These are phyloP conservation scores for Lepidocyrtoides sp. DNA, from an alignment of 2,888 invertebrate species.

Conservation along the genomic window DNA sequence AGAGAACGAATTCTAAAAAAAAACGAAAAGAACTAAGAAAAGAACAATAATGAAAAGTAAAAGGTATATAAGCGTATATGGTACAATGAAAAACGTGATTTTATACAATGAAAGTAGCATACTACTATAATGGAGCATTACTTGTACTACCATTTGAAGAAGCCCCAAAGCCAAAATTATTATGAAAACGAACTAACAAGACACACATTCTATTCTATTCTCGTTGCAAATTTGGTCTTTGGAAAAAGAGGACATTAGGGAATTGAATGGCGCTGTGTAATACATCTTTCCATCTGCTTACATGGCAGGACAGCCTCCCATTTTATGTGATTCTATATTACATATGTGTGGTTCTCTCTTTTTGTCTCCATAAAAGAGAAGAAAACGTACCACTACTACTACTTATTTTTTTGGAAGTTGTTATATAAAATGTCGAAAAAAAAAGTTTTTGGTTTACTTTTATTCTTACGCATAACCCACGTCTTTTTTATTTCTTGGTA, in stretches of 20 bases:
- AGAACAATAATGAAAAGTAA: conserved; percentile 50
- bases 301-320: conserved; percentile 42
- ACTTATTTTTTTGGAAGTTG: conserved; percentile 41
- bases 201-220: neutral
- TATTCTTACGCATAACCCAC: conserved; percentile 43
- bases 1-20: neutral
- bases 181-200: neutral
- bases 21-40: neutral
- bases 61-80: too few relatives aligned
- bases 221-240: conserved; percentile 40
- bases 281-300: conserved; percentile 61
- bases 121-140: neutral
- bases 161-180: neutral
- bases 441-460: conserved; percentile 47
- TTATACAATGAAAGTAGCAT: too few relatives aligned
- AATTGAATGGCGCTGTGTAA: conserved; percentile 53
- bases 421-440: conserved; percentile 24
- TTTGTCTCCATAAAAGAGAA: conserved; percentile 43
- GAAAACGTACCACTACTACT: neutral
- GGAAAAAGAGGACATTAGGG: conserved; percentile 58
- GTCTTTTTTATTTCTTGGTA: neutral
- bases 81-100: too few relatives aligned
- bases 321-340: conserved; percentile 15
- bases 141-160: too few relatives aligned
- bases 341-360: neutral